Percentiles rank a stretch among this genome's conserved stretches.
Evolutionary conservation across 2,797 vertebrate species (phyloP).

Genomic region (Sphenodon punctatus): DNA sequence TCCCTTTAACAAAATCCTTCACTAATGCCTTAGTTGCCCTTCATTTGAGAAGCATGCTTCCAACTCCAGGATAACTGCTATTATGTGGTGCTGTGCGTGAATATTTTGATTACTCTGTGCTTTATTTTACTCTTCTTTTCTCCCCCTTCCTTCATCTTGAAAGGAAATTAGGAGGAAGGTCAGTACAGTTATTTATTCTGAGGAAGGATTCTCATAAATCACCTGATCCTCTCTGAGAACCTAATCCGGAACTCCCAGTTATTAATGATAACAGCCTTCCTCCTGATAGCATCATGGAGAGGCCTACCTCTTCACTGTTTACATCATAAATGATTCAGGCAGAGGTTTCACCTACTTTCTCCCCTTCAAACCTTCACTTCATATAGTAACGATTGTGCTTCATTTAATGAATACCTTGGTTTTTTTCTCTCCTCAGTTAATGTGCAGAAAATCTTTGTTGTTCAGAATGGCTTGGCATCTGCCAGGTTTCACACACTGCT

Average conservation of each 20-base stretch:
- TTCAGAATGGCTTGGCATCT: slow-evolving; percentile 33
- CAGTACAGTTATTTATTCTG: neutral
- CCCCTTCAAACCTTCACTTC: slow-evolving; percentile 31
- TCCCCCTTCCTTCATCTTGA: neutral
- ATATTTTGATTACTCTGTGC: too few species aligned
- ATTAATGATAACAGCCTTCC: neutral
- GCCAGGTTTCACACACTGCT: slow-evolving; percentile 40
- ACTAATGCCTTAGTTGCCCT: neutral
- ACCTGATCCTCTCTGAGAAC: neutral
- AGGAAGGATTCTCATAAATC: neutral
- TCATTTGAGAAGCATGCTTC: neutral
- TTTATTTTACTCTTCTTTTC: neutral
- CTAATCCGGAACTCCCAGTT: neutral
- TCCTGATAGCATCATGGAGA: too few species aligned
- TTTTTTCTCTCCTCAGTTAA: slow-evolving; percentile 14
- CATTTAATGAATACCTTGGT: slow-evolving; percentile 34
- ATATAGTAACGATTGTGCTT: slow-evolving; percentile 35
- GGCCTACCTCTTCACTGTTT: too few species aligned
- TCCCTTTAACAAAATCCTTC: neutral
- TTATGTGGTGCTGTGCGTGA: too few species aligned
- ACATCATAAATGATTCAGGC: neutral
- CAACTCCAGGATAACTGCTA: neutral
- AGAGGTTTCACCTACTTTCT: neutral
- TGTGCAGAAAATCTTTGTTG: slow-evolving; percentile 50
- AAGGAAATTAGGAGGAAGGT: neutral